These are phyloP conservation scores for Pitta sordida DNA, from an alignment of 2,113 vertebrate genomes.

Conservation along the genomic window DNA sequence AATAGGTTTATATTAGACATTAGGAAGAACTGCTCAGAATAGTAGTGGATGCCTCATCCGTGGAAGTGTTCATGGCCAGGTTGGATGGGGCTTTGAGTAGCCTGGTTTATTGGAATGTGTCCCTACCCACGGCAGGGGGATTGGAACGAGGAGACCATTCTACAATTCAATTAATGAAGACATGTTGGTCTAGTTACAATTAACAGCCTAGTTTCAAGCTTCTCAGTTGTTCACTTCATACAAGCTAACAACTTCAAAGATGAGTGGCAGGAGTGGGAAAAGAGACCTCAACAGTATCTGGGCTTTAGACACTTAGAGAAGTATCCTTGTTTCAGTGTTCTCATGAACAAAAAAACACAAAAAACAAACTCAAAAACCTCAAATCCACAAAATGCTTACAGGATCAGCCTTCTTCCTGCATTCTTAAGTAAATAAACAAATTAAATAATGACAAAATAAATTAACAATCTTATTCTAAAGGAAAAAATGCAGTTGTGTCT, in stretches of 20 bases:
- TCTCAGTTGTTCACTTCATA: neutral
- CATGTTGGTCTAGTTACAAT: neutral
- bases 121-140: neutral
- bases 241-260: neutral
- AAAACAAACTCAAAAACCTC: neutral
- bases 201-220: neutral
- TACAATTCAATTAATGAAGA: neutral
- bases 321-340: neutral
- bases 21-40: neutral
- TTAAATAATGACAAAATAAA: neutral
- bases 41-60: neutral
- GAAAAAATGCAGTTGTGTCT: neutral
- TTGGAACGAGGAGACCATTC: neutral
- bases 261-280: fast-evolving
- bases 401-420: neutral
- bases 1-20: neutral
- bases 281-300: neutral
- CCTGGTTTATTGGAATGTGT: neutral
- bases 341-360: neutral
- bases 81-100: neutral
- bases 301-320: neutral
- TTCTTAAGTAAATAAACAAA: neutral
- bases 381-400: neutral
- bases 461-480: neutral
- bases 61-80: neutral